Evolutionary conservation across 2,888 invertebrate genomes (phyloP).

Genomic region (Drosophila paracracens): DNA sequence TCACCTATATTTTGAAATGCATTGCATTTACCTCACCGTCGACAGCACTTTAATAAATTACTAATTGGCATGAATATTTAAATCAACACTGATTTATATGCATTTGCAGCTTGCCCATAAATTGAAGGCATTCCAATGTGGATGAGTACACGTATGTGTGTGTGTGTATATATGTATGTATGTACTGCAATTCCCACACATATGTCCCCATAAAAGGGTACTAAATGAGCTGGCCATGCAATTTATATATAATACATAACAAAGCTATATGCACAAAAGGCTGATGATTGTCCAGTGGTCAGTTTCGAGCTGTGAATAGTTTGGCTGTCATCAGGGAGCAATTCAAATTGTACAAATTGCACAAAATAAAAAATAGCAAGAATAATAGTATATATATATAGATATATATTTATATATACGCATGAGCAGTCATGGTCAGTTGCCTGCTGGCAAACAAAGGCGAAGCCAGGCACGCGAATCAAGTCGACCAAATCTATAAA

Average conservation of each 20-base stretch:
- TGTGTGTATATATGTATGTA: background rate
- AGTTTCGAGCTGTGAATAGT: constrained; percentile 19
- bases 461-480: constrained; percentile 13
- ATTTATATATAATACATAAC: constrained; percentile 4
- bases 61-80: constrained; percentile 34
- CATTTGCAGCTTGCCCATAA: constrained; percentile 66
- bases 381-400: background rate
- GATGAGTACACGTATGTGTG: background rate
- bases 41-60: constrained; percentile 31
- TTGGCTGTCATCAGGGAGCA: constrained; percentile 8
- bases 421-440: background rate
- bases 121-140: constrained; percentile 32
- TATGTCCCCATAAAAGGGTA: constrained; percentile 3
- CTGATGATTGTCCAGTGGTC: constrained; percentile 6
- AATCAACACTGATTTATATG: constrained; percentile 61
- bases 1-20: background rate
- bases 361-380: background rate
- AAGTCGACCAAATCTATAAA: constrained; percentile 54
- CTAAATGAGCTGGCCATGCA: constrained; percentile 4
- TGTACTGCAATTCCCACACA: constrained; percentile 13
- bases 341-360: background rate
- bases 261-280: background rate
- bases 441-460: background rate
- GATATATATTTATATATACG: too few species aligned
- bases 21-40: background rate